A percentile compares a stretch with the other conserved stretches of the same genome.
Conservation (phyloP, 2,797 vertebrate genomes). For the Fringilla coelebs region DNA sequence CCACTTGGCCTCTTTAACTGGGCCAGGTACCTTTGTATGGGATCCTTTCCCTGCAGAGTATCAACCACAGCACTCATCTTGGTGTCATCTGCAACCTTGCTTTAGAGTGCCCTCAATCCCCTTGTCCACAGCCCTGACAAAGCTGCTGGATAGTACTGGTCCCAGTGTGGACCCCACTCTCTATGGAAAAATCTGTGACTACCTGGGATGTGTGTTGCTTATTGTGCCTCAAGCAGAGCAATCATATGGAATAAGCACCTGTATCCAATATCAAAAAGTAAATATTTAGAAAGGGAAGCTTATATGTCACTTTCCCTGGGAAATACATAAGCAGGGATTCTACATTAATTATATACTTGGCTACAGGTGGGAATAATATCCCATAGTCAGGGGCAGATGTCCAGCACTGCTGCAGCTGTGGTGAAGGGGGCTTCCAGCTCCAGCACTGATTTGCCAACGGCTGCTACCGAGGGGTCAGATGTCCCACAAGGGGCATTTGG, state of each 20-base stretch:
- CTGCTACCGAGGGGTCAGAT: neutral
- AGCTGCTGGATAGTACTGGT: neutral
- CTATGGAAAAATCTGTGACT: neutral
- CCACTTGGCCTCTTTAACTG: neutral
- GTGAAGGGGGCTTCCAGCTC: neutral
- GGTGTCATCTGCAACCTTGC: neutral
- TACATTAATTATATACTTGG: neutral
- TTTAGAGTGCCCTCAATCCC: neutral
- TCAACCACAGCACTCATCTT: neutral
- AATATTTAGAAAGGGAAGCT: neutral
- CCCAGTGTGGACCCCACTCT: fast-evolving
- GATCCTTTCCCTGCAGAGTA: neutral
- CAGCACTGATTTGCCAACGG: fast-evolving
- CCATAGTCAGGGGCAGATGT: neutral
- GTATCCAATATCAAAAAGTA: neutral
- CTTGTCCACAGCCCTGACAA: fast-evolving
- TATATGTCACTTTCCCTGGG: neutral
- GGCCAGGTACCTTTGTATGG: neutral
- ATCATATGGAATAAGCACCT: neutral
- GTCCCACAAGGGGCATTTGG: neutral
- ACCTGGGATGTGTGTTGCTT: neutral
- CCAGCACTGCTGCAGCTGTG: neutral
- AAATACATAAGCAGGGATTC: neutral
- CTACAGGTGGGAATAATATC: neutral
- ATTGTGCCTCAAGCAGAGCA: neutral